A percentile compares a stretch with the other conserved stretches of the same genome.
phyloP scores from a whole-genome alignment of 2,888 invertebrate genomes.

The Rhamnusium bicolor region DNA sequence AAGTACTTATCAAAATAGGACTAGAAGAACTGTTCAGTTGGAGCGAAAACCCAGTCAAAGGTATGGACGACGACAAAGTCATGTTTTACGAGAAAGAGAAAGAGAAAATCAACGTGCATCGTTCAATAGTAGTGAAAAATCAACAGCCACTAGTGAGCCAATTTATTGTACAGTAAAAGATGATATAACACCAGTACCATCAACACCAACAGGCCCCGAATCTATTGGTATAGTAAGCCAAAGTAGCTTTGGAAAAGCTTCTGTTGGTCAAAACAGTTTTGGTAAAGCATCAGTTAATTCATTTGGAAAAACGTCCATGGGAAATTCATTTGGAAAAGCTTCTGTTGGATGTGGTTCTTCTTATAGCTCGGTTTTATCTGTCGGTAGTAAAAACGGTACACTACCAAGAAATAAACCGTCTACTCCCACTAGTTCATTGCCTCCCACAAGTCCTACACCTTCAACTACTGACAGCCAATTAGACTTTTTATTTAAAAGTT shows the following conservation, averaged over 20 bases:
- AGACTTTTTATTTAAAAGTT: conserved; percentile 84
- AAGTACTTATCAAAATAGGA: conserved; percentile 91
- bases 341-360: conserved; percentile 68
- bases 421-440: conserved; percentile 50
- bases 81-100: conserved; percentile 75
- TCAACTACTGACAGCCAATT: conserved; percentile 73
- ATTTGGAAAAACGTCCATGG: conserved; percentile 61
- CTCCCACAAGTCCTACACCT: conserved; percentile 62
- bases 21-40: conserved; percentile 94
- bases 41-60: conserved; percentile 97
- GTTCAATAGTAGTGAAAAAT: conserved; percentile 75
- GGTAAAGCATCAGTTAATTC: conserved; percentile 70
- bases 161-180: conserved; percentile 67
- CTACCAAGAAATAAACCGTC: conserved; percentile 63
- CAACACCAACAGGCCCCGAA: conserved; percentile 61
- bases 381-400: conserved; percentile 68
- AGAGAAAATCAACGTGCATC: conserved; percentile 64
- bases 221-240: conserved; percentile 63
- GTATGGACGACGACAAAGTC: conserved; percentile 93
- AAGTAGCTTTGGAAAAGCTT: conserved; percentile 70
- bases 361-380: conserved; percentile 68
- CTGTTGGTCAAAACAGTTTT: conserved; percentile 66
- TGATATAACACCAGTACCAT: conserved; percentile 56
- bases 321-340: conserved; percentile 68
- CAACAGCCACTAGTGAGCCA: conserved; percentile 70